phyloP scores from a whole-genome alignment of 2,797 vertebrate genomes.

The Carduelis carduelis region DNA sequence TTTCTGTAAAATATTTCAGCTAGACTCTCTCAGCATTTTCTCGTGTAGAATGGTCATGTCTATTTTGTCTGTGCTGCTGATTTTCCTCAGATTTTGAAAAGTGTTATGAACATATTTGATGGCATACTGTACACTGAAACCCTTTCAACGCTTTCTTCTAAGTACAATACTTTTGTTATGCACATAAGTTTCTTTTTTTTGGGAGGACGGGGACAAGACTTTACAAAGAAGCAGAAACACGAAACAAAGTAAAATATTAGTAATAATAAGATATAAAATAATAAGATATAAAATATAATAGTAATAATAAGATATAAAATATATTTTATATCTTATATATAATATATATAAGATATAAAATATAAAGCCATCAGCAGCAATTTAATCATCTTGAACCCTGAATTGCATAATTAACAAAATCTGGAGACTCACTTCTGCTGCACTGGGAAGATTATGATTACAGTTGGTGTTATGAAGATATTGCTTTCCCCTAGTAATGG shows the following conservation, averaged over 20 bases:
- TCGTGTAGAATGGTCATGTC: background rate
- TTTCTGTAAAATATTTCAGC: background rate
- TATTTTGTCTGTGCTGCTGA: background rate
- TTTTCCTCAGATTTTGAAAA: background rate
- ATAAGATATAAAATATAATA: too few species aligned
- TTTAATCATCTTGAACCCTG: background rate
- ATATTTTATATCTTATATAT: too few species aligned
- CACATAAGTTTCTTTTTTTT: background rate
- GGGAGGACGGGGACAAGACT: accelerated
- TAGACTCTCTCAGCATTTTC: background rate
- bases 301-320: too few species aligned
- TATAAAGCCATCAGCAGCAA: background rate
- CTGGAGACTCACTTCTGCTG: background rate
- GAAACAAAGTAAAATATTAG: background rate
- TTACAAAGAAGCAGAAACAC: background rate
- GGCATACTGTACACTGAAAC: background rate
- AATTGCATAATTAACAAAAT: background rate
- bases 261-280: background rate
- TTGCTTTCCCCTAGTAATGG: background rate
- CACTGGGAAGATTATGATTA: background rate
- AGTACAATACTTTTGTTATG: background rate
- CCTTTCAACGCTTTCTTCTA: background rate
- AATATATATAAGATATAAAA: background rate
- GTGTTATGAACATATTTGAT: background rate
- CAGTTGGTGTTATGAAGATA: background rate